Base-by-base conservation (phyloP, 2,888 invertebrate species). In the Lochmaea crataegi region DNA sequence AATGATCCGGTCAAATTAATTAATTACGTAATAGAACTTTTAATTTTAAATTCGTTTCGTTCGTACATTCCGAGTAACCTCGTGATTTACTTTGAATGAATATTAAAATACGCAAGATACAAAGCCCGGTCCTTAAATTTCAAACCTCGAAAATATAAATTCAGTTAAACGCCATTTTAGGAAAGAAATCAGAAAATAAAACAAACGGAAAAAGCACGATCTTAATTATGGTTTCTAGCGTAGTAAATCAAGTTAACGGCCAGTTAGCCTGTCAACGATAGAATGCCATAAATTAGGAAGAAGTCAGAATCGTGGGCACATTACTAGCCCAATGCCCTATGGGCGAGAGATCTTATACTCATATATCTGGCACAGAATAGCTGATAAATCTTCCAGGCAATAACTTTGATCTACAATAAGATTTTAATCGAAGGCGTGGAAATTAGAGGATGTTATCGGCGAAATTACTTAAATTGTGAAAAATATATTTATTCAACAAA, bases 171-270 rank as follows among this genome's bases (percentile, higher is more conserved):
- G 69, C 56, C 61, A 68, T 48, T 63, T 48, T 18, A 22, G 61
- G 22, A 42, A 69, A 69, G 73, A 65, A 65, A 69, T 68, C 57
- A 63, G 63, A 72, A 16, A 70, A 56, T 69, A 70, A 75, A 70
- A 68, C 64, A 68, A 74, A 74, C 64, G 68, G 57, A 71, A 71
- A 64, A 72, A 72, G 72, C 61, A 68, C 76, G 77, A 82, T 81
- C 82, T 82, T 82, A 81, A 82, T 82, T 82, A 80, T 80, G 79
- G 80, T 78, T 81, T 78, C 79, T 79, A 77, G 75, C 68, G 78
- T 79, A 81, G 77, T 81, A 80, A 80, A 82, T 82, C 82, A 81
- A 77, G 80, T 81, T 81, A 82, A 80, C 80, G 80, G 80, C 78
- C 81, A 80, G 79, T 81, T 81, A 80, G 76, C 78, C 77, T 80